A percentile compares a stretch with the other conserved stretches of the same genome.
Evolutionary conservation across 2,888 invertebrate species (phyloP).

Genomic region (Dastarcus helophoroides): DNA sequence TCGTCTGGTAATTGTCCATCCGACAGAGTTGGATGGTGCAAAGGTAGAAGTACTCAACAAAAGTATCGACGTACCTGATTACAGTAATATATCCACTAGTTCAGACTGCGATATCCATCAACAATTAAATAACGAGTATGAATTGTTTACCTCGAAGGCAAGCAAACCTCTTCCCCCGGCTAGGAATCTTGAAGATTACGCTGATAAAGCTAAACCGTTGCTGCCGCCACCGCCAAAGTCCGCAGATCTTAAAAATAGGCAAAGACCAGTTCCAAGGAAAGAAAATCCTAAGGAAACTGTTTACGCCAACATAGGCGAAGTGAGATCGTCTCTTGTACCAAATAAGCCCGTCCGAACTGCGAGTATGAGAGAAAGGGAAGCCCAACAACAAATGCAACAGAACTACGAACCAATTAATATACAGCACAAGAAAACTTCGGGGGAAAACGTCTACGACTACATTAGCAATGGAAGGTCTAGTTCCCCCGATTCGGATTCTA

Average conservation of each 20-base stretch:
- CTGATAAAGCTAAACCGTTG: conserved; percentile 50
- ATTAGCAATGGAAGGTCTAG: conserved; percentile 54
- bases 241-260: conserved; percentile 49
- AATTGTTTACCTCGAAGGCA: conserved; percentile 15
- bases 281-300: conserved; percentile 52
- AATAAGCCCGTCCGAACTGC: conserved; percentile 74
- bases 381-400: conserved; percentile 44
- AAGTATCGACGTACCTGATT: no score
- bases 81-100: conserved; percentile 34
- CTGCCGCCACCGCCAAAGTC: conserved; percentile 62
- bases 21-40: conserved; percentile 71
- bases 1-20: conserved; percentile 77
- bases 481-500: conserved; percentile 56
- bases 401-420: conserved; percentile 29
- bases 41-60: conserved; percentile 61
- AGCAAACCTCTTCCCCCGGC: conserved; percentile 63
- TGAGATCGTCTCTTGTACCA: conserved; percentile 66
- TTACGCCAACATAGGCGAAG: conserved; percentile 78
- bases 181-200: conserved; percentile 42
- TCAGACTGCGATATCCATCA: conserved; percentile 14
- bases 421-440: conserved; percentile 23
- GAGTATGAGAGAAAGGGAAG: conserved; percentile 72
- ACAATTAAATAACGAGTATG: conserved; percentile 10
- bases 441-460: conserved; percentile 53
- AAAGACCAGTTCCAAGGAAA: no score